Evolutionary conservation across 1,140 invertebrate genomes (phyloP).

Genomic region (Zelostemma sp.): DNA sequence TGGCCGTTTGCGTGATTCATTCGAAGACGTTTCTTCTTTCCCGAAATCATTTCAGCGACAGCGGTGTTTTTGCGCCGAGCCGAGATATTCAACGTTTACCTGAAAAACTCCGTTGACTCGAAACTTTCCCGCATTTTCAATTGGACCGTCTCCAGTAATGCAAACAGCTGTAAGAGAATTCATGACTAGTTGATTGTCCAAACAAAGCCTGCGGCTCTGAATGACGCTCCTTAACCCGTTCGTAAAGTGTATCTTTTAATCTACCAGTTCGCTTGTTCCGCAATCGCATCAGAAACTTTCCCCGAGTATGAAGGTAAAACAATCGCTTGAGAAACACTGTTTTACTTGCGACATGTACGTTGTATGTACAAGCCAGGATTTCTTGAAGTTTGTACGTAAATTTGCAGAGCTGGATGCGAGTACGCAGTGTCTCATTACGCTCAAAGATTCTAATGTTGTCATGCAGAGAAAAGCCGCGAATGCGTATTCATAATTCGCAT

Average conservation of each 20-base stretch:
- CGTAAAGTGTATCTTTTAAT: constrained; percentile 1
- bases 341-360: constrained; percentile 7
- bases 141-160: no score
- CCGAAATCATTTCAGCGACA: no score
- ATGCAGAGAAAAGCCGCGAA: background rate
- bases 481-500: background rate
- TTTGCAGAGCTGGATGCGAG: constrained; percentile 3
- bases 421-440: constrained; percentile 8
- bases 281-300: constrained; percentile 8
- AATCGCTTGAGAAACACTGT: constrained; percentile 7
- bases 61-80: background rate
- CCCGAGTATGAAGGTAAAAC: constrained; percentile 7
- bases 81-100: background rate
- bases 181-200: no score
- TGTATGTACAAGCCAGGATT: constrained; percentile 1
- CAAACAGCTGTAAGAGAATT: no score
- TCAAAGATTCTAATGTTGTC: background rate
- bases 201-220: no score
- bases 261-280: background rate
- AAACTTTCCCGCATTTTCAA: no score
- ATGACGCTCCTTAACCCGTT: background rate
- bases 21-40: no score
- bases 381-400: constrained; percentile 11
- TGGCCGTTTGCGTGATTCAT: no score
- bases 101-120: no score